phyloP scores from a whole-genome alignment of 2,888 invertebrate species.

The Lucinisca nassula region DNA sequence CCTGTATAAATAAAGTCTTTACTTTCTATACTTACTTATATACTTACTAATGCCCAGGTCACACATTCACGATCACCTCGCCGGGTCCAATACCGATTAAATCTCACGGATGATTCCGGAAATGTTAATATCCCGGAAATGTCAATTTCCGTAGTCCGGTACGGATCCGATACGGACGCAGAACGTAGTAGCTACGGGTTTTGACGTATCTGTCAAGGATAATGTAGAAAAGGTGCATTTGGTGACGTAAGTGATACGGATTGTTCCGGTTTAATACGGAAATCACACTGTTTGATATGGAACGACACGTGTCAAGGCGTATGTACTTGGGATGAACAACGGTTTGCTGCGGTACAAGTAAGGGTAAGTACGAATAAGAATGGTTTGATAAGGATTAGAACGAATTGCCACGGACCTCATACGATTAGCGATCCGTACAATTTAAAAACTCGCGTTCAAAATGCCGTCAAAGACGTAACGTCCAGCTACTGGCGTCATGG shows the following conservation, averaged over 20 bases:
- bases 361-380: neutral
- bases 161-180: neutral
- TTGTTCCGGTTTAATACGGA: neutral
- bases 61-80: slow-evolving; percentile 26
- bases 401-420: neutral
- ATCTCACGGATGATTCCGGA: slow-evolving; percentile 28
- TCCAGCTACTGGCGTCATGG: too few relatives aligned
- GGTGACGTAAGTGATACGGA: neutral
- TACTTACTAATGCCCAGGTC: slow-evolving; percentile 7
- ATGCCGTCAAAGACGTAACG: too few relatives aligned
- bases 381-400: neutral
- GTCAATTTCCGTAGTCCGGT: slow-evolving; percentile 1
- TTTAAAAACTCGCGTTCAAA: too few relatives aligned
- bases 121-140: too few relatives aligned
- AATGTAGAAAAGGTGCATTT: neutral
- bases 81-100: slow-evolving; percentile 27
- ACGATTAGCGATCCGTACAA: too few relatives aligned
- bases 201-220: neutral
- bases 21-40: too few relatives aligned
- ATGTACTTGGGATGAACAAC: neutral
- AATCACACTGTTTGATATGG: neutral
- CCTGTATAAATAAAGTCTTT: too few relatives aligned
- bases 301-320: neutral
- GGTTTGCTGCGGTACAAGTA: neutral
- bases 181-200: neutral